Evolutionary conservation across 2,888 invertebrate species (phyloP), one percentile per base, ranked within the genome.

Genomic region (Phaedon cochleariae): DNA sequence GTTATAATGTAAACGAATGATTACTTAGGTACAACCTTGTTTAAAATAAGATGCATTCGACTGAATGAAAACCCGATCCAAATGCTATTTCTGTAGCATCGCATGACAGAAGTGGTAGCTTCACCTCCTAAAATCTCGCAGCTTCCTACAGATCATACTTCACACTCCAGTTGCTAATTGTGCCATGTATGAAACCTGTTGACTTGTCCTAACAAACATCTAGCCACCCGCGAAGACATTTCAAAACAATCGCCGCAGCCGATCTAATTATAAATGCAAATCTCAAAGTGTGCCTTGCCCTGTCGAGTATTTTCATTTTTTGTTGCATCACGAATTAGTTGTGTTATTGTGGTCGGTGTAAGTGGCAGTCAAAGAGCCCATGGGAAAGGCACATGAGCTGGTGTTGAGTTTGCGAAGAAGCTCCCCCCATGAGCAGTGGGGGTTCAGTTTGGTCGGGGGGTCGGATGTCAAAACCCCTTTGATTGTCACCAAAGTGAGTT

Each of bases 401-500:
- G 89, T 90, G 78, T 89, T 94, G 79, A 88, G 88, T 73, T 87
- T 95, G 78, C 88, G 87, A 77, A 89, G 94, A 74, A 90, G 90
- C 77, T 87, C 88, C 78, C 87, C 87, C 74, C 87, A 87, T 74
- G 89, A 90, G 78, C 91, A 91, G 79, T 95, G 95, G 95, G 95
- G 95, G 66, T 92, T 95, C 77, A 90, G 95, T 77, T 87, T 95
- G 75, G 92, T 93, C 73, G 95, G 95, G 76, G 95, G 95, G 76
- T 88, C 92, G 73, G 95, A 95, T 86, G 89, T 94, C 79, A 91
- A 92, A 80, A 90, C 93, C 58, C 95, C 95, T 69, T 88, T 96
- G 81, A 91, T 95, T 83, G 91, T 96, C 82, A 95, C 95, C 73
- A 91, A 92, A 90, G 95, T 95, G 90, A 87, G 87, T 72, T 57